Percentiles rank a stretch among this genome's conserved stretches.
phyloP scores from a whole-genome alignment of 2,113 vertebrate species.

The Lepidothrix coronata region DNA sequence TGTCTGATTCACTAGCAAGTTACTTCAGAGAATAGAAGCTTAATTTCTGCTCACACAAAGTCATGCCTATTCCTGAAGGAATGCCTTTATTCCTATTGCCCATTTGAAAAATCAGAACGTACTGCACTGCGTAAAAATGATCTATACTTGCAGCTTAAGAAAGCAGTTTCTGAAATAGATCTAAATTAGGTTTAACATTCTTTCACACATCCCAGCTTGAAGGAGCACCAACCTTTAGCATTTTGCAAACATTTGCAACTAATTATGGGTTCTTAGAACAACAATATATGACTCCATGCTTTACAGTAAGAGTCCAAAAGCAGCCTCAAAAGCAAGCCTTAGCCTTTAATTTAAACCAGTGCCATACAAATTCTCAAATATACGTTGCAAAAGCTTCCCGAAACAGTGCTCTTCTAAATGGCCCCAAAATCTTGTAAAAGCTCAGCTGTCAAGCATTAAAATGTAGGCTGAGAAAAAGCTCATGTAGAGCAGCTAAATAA shows the following conservation, averaged over 20 bases:
- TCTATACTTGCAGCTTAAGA: neutral
- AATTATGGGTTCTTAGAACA: conserved; percentile 34
- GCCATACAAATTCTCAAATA: conserved; percentile 9
- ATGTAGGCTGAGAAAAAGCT: neutral
- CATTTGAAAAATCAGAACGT: neutral
- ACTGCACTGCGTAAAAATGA: neutral
- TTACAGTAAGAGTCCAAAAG: neutral
- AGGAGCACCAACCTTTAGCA: conserved; percentile 12
- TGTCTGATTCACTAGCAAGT: neutral
- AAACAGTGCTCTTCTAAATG: conserved; percentile 19
- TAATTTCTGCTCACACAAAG: neutral
- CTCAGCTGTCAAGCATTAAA: conserved; percentile 23
- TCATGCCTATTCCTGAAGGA: neutral
- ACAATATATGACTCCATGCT: neutral
- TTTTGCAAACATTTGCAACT: conserved; percentile 53
- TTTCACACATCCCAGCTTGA: neutral
- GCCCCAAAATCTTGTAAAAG: conserved; percentile 29
- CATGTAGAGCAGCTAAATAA: neutral
- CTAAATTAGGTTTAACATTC: conserved; percentile 19
- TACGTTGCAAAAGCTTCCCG: neutral
- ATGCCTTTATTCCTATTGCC: neutral
- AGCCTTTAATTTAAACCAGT: conserved; percentile 48
- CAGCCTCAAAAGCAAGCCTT: neutral
- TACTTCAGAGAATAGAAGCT: neutral
- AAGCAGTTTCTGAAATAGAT: conserved; percentile 6